A percentile compares a stretch with the other conserved stretches of the same genome.
Conservation (phyloP, 1,140 invertebrate species). For the Hermetia illucens region DNA sequence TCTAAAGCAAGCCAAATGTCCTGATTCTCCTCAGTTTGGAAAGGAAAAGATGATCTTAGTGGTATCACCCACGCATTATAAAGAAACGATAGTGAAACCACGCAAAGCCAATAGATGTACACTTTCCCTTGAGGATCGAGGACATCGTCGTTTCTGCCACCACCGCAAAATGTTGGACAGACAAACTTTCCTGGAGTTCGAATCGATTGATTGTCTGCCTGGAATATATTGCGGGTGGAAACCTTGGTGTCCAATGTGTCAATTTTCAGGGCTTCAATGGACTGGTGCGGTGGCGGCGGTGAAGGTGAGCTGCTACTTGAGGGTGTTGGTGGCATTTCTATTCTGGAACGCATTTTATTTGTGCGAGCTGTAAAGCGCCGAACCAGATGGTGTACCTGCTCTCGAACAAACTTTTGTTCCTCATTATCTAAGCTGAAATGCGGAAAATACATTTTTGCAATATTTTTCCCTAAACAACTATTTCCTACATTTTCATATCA, state of each 20-base stretch:
- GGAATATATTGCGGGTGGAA: constrained; percentile 15
- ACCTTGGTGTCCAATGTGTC: too few species aligned
- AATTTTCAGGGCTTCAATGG: too few species aligned
- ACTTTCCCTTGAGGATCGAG: constrained; percentile 34
- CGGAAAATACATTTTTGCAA: too few species aligned
- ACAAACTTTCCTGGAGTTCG: constrained; percentile 15
- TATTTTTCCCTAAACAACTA: too few species aligned
- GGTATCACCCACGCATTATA: constrained; percentile 85
- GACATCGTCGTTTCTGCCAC: constrained; percentile 23
- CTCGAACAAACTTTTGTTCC: constrained; percentile 23
- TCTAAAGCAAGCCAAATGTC: constrained; percentile 62
- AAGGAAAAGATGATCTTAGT: constrained; percentile 68
- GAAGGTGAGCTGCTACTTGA: constrained; percentile 35
- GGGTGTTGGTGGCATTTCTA: constrained; percentile 46
- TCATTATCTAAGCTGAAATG: constrained; percentile 19
- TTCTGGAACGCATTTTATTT: constrained; percentile 36
- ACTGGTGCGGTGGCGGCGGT: constrained; percentile 11
- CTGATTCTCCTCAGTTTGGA: constrained; percentile 57
- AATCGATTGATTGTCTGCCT: constrained; percentile 23
- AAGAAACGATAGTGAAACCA: constrained; percentile 63
- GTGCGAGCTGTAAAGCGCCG: constrained; percentile 42
- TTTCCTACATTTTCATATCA: too few species aligned
- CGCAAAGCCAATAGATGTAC: constrained; percentile 71
- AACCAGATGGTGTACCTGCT: constrained; percentile 40
- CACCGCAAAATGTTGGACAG: constrained; percentile 23